Base-by-base conservation (phyloP, 2,888 invertebrate species). In the Margaritifera margaritifera region DNA sequence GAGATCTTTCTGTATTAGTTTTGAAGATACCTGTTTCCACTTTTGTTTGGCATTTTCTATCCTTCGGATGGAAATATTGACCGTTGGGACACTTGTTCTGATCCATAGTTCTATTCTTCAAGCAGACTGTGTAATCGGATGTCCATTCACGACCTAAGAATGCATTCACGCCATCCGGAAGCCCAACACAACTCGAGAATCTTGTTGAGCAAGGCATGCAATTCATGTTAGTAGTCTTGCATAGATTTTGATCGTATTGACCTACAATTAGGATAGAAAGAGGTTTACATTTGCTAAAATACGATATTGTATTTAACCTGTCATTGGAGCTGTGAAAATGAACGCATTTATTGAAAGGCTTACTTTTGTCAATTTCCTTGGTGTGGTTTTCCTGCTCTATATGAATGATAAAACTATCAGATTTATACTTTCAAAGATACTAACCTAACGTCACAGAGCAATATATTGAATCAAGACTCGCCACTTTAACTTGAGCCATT, bases 151-250 rank as follows among this genome's bases (percentile, higher is more conserved):
- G 24, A 22, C 24, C 42, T 42, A 42, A 11, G 42, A 42, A 42
- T 42, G 15, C 15, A 51, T 76, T 76, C 20, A 60, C 62, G 18
- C 80, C 80, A 60, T 79, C 78, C 4, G 54, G 11, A 24, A 62
- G 58, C 11, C 78, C 79, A 8, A 74, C 69, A 70, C 80, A 80
- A 58, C 73, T 72, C 24, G 79, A 78, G 4, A 78, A 66, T 52
- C 78, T 66, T 19, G 73, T 71, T 51, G 74, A 63, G 58, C 81
- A 81, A 1, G 71, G n/a, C 11, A 15, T 55, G 15, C 55, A 55
- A 5, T 18, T 55, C 15, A 8, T 55, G 8, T n/a, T 55, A 8
- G 55, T 55, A 18, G 55, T 55, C 22, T 59, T 59, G 51, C 67
- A 67, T 8, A 51, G 55, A n/a, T 67, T 67, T 27, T 67, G 55